Conservation (phyloP, 2,113 vertebrate species). For the Pluvialis apricaria region DNA sequence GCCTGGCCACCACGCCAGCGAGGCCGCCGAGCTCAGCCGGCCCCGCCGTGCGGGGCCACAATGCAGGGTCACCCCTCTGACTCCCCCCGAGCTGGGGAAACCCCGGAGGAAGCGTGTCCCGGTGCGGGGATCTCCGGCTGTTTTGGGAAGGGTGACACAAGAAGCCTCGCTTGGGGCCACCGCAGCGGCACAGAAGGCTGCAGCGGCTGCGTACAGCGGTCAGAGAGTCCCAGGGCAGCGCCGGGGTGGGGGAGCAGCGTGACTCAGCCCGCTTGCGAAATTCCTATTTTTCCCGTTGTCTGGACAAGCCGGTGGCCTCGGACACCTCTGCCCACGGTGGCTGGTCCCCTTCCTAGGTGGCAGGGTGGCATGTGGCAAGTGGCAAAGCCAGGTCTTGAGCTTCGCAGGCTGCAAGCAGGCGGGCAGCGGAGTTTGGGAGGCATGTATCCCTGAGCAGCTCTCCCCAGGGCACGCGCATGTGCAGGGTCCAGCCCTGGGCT, state of each 20-base stretch:
- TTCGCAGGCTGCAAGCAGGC: accelerated
- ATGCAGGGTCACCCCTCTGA: neutral
- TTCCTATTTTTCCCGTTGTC: neutral
- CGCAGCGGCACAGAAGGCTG: accelerated
- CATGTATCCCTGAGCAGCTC: neutral
- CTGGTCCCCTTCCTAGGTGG: neutral
- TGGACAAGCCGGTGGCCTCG: neutral
- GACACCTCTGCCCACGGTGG: neutral
- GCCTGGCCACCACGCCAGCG: neutral
- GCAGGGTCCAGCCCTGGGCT: neutral
- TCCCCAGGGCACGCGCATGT: accelerated
- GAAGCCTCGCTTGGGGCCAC: accelerated
- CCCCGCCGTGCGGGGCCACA: neutral
- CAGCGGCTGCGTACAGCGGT: accelerated
- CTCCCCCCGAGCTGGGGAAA: accelerated
- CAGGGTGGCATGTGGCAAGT: neutral
- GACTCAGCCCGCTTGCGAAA: constrained; percentile 51
- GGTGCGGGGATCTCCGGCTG: accelerated
- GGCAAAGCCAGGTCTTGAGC: neutral
- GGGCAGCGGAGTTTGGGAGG: neutral
- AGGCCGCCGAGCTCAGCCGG: neutral
- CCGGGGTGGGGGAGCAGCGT: neutral
- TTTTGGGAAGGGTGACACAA: neutral
- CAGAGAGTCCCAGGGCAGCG: neutral
- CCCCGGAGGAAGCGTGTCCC: neutral